Evolutionary conservation across 2,113 vertebrate genomes (phyloP).

Genomic region (Leiothrix lutea): DNA sequence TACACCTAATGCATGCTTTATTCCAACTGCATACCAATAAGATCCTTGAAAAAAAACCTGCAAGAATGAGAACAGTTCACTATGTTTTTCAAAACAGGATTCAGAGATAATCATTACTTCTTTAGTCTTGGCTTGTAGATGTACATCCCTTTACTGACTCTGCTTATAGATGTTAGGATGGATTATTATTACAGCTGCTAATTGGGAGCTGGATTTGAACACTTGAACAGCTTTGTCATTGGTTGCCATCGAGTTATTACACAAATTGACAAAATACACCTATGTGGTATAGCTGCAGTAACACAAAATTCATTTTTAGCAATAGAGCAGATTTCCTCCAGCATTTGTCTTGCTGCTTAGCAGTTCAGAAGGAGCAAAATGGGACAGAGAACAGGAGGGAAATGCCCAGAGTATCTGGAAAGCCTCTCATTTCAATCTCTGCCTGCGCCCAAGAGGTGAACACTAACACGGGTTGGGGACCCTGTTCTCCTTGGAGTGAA

Average conservation of each 20-base stretch:
- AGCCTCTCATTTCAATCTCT: conserved; percentile 24
- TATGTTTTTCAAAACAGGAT: background rate
- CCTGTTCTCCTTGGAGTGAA: conserved; percentile 27
- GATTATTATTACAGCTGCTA: background rate
- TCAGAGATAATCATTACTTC: background rate
- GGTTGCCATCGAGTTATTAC: background rate
- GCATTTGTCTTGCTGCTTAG: background rate
- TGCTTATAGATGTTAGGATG: background rate
- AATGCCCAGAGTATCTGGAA: conserved; percentile 2
- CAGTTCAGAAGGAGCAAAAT: background rate
- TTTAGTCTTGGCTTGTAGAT: background rate
- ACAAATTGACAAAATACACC: background rate
- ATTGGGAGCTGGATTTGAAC: background rate
- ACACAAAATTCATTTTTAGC: background rate
- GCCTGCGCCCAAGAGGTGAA: conserved; percentile 5
- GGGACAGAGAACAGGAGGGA: background rate
- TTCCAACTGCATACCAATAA: background rate
- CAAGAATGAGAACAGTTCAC: background rate
- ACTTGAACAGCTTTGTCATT: background rate
- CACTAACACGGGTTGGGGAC: background rate
- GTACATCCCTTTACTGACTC: background rate
- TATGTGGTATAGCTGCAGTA: background rate
- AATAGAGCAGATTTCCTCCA: background rate
- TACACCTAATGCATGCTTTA: background rate
- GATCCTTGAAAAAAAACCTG: background rate